A percentile compares a stretch with the other conserved stretches of the same genome.
Evolutionary conservation across 2,888 invertebrate genomes (phyloP).

Genomic region (Nemapogon koenigi): DNA sequence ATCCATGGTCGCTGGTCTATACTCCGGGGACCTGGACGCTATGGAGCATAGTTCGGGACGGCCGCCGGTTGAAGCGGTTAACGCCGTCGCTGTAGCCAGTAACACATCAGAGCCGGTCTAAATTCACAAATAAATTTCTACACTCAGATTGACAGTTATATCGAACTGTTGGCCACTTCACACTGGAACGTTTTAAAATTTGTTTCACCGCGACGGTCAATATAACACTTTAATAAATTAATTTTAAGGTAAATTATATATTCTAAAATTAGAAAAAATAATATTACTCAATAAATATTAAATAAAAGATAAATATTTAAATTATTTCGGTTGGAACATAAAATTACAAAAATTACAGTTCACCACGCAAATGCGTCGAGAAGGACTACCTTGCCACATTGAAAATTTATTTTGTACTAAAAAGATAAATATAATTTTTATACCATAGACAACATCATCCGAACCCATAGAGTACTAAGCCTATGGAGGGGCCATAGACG

Average conservation of each 20-base stretch:
- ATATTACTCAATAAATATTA: slow-evolving; percentile 23
- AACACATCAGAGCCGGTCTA: slow-evolving; percentile 61
- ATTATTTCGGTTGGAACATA: slow-evolving; percentile 45
- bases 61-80: too few relatives aligned
- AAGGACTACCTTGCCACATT: too few relatives aligned
- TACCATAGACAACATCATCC: too few relatives aligned
- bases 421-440: too few relatives aligned
- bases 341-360: slow-evolving; percentile 37
- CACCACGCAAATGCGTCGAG: slow-evolving; percentile 38
- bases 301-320: slow-evolving; percentile 22
- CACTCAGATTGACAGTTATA: slow-evolving; percentile 64
- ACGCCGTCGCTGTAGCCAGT: too few relatives aligned
- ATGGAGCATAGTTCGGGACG: slow-evolving; percentile 61
- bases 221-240: slow-evolving; percentile 40
- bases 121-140: slow-evolving; percentile 64
- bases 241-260: slow-evolving; percentile 20
- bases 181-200: slow-evolving; percentile 65
- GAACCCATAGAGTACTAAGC: too few relatives aligned
- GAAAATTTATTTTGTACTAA: too few relatives aligned
- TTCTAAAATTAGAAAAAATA: slow-evolving; percentile 18
- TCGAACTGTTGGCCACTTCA: slow-evolving; percentile 60
- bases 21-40: slow-evolving; percentile 61
- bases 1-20: slow-evolving; percentile 58
- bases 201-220: slow-evolving; percentile 59
- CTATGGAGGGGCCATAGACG: too few relatives aligned